A percentile compares a stretch with the other conserved stretches of the same genome.
Evolutionary conservation across 2,113 vertebrate genomes (phyloP).

Genomic region (Connochaetes taurinus): DNA sequence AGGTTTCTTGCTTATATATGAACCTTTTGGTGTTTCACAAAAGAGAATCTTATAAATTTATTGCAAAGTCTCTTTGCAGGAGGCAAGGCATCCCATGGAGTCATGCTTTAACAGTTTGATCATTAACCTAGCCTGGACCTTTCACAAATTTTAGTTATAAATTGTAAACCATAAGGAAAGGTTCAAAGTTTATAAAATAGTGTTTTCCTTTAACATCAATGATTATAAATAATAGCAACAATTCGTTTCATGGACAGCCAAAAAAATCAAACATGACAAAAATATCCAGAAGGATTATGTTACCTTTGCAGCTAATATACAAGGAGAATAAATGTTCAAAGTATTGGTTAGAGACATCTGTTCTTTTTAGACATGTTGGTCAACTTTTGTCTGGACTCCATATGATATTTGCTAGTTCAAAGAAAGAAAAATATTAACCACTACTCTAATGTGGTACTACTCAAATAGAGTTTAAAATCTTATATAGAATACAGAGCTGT

Average conservation of each 20-base stretch:
- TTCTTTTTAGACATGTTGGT: background rate
- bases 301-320: background rate
- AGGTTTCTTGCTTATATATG: constrained; percentile 22
- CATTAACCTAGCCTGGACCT: constrained; percentile 9
- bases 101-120: background rate
- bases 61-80: background rate
- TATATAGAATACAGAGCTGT: background rate
- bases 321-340: background rate
- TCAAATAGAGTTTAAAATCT: background rate
- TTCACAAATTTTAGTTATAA: constrained; percentile 24
- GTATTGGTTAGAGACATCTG: background rate
- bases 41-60: constrained; percentile 27
- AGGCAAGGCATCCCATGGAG: background rate
- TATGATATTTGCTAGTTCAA: background rate
- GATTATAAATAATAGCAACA: background rate
- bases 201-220: constrained; percentile 4
- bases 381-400: background rate
- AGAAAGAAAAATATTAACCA: background rate
- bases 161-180: constrained; percentile 20
- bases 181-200: background rate
- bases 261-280: constrained; percentile 1
- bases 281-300: background rate
- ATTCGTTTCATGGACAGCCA: background rate
- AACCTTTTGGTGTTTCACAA: constrained; percentile 7
- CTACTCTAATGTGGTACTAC: background rate